A percentile compares a stretch with the other conserved stretches of the same genome.
These are phyloP conservation scores for Ypsolopha sequella DNA, from an alignment of 2,888 invertebrate species.

Conservation along the genomic window DNA sequence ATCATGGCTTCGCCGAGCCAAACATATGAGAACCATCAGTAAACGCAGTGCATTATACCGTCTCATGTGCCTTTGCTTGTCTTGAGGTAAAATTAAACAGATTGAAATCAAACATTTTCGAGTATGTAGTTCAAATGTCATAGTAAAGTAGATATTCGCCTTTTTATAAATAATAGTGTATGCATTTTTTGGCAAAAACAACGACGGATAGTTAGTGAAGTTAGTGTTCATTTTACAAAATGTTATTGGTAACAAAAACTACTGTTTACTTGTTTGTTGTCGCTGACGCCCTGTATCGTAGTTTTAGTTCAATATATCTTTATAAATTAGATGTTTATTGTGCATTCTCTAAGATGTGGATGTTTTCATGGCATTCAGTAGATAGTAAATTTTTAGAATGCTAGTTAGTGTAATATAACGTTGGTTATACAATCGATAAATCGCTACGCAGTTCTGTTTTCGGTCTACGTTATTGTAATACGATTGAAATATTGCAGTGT, in stretches of 20 bases:
- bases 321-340: conserved; percentile 55
- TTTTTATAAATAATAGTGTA: too few species aligned
- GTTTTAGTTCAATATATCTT: conserved; percentile 60
- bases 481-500: not conserved
- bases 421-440: conserved; percentile 30
- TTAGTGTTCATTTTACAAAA: too few species aligned
- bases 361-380: conserved; percentile 58
- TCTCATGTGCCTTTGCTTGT: too few species aligned
- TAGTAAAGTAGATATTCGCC: too few species aligned
- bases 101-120: too few species aligned
- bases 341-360: conserved; percentile 54
- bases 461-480: not conserved
- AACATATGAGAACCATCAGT: too few species aligned
- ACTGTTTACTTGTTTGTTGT: conserved; percentile 43
- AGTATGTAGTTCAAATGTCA: too few species aligned
- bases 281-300: conserved; percentile 40
- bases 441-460: conserved; percentile 15
- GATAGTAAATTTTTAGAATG: conserved; percentile 69
- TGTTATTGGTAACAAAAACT: conserved; percentile 15
- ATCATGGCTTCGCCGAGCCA: too few species aligned
- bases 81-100: too few species aligned
- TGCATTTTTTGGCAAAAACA: too few species aligned
- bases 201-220: too few species aligned
- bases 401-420: conserved; percentile 66
- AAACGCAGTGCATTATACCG: too few species aligned